A percentile compares a stretch with the other conserved stretches of the same genome.
phyloP scores from a whole-genome alignment of 2,888 invertebrate genomes.

The Scaptomyza flava region DNA sequence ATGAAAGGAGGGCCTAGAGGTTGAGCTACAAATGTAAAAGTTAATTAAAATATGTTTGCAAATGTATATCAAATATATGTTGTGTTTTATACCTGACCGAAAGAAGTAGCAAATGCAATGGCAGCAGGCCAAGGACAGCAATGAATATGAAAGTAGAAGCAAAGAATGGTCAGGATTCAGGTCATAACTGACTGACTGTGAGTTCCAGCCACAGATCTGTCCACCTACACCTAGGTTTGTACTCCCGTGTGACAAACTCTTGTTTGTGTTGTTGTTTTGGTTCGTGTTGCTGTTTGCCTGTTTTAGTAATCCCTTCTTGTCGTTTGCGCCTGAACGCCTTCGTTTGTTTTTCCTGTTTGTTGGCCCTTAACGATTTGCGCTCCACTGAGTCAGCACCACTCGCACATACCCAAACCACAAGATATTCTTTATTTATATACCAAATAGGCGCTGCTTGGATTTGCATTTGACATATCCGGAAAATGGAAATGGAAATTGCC shows the following conservation, averaged over 20 bases:
- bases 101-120: constrained; percentile 12
- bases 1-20: background rate
- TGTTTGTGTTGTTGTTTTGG: constrained; percentile 5
- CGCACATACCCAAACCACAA: background rate
- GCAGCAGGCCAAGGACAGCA: background rate
- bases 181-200: constrained; percentile 2
- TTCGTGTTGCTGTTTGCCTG: constrained; percentile 14
- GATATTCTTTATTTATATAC: constrained; percentile 9
- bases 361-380: constrained; percentile 56
- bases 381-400: constrained; percentile 52
- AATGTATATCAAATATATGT: constrained; percentile 5
- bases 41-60: constrained; percentile 40
- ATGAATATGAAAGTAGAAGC: constrained; percentile 8
- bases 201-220: constrained; percentile 29
- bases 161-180: background rate
- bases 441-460: constrained; percentile 23
- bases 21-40: background rate
- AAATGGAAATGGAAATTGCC: constrained; percentile 45
- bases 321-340: constrained; percentile 25
- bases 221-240: constrained; percentile 4
- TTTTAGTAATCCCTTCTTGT: constrained; percentile 24
- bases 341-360: constrained; percentile 24
- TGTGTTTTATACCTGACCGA: constrained; percentile 26
- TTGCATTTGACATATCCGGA: constrained; percentile 40
- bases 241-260: background rate